Conservation (phyloP, 1,140 invertebrate species). For the Ooceraea biroi region DNA sequence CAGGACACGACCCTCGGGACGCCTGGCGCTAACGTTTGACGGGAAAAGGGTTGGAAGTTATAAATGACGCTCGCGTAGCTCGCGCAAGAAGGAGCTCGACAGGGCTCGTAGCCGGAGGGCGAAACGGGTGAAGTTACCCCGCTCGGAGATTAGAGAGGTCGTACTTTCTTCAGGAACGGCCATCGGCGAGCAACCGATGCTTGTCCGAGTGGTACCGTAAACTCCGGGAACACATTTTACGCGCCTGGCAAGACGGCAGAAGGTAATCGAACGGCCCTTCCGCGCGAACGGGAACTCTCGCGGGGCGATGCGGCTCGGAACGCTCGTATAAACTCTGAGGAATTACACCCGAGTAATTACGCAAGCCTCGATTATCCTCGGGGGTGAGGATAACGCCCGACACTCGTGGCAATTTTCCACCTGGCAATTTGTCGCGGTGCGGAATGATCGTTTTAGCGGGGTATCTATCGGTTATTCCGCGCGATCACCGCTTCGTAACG, state of each 20-base stretch:
- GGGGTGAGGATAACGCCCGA: not conserved
- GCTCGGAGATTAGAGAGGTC: conserved; percentile 51
- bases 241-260: not conserved
- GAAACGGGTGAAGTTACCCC: conserved; percentile 44
- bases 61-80: conserved; percentile 35
- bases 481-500: not conserved
- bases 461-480: not conserved
- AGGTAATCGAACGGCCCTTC: conserved; percentile 44
- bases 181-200: conserved; percentile 37
- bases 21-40: conserved; percentile 15
- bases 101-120: conserved; percentile 11
- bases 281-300: conserved; percentile 7
- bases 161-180: conserved; percentile 36
- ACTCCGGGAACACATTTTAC: conserved; percentile 59
- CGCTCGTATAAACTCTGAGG: conserved; percentile 50
- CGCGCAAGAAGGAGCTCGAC: conserved; percentile 27
- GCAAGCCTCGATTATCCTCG: conserved; percentile 40
- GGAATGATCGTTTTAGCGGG: not conserved
- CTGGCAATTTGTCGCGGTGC: not conserved
- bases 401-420: not conserved
- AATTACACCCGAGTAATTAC: conserved; percentile 67
- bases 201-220: conserved; percentile 49
- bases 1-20: conserved; percentile 25
- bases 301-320: conserved; percentile 33
- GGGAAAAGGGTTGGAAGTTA: conserved; percentile 48